These are phyloP conservation scores for Sphenopsis melanotis DNA, from an alignment of 2,797 vertebrate genomes.

Conservation along the genomic window DNA sequence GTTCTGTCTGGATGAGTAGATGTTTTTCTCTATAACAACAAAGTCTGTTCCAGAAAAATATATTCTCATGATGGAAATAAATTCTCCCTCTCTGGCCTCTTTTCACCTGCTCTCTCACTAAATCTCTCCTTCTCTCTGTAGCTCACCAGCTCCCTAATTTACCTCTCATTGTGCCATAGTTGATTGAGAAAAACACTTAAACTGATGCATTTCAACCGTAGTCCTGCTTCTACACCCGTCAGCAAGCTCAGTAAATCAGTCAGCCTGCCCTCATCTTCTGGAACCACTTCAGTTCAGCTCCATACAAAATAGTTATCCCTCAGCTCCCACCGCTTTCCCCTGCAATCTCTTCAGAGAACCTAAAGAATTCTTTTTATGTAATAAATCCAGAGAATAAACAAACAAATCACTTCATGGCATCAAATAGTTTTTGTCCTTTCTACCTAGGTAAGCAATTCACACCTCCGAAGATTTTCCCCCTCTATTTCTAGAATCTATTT, in stretches of 20 bases:
- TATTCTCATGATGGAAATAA: not conserved
- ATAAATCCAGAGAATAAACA: slow-evolving; percentile 9
- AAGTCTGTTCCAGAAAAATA: not conserved
- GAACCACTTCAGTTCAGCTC: not conserved
- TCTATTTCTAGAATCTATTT: not conserved
- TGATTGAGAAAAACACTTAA: not conserved
- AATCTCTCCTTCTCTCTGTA: not conserved
- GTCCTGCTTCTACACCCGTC: not conserved
- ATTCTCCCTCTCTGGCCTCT: not conserved
- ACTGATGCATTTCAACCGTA: not conserved
- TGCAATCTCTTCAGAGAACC: not conserved
- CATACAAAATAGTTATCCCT: not conserved
- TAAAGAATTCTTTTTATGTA: not conserved
- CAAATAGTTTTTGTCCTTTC: not conserved
- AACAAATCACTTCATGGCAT: not conserved
- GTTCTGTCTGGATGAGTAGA: not conserved
- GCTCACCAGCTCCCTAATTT: not conserved
- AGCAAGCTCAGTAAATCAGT: not conserved
- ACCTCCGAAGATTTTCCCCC: not conserved
- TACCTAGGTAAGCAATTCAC: not conserved
- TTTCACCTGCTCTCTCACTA: not conserved
- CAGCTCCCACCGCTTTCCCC: not conserved
- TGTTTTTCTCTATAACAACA: not conserved
- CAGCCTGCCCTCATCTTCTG: not conserved
- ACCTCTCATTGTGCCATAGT: not conserved